Base-by-base conservation (phyloP, 2,888 invertebrate species). In the Scaptomyza flava region DNA sequence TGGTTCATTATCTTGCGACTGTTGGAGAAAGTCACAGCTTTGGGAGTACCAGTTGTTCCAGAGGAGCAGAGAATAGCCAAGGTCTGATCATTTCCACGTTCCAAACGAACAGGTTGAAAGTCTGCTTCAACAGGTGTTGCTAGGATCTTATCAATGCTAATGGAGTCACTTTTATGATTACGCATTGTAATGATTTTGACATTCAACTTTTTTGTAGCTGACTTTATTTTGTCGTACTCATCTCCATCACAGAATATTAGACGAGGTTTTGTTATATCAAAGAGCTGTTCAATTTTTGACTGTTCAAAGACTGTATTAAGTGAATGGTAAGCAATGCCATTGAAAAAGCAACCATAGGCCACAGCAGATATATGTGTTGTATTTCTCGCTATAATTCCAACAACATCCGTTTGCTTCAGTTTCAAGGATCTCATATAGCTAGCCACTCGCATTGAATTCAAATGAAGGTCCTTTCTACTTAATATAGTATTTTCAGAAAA, bases 1-100 rank as follows among this genome's bases (percentile, higher is more conserved):
- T 9, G 1, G 2, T 42, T 68, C 0, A 86, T 7, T 2, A 81
- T 48, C 20, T 67, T 79, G 2, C 34, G 71, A 48, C 69, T 82
- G 12, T 82, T 87, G 3, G 58, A 38, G 2, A 82, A 72, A 0
- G 79, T 89, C n/a, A 74, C 89, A 4, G 86, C 87, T 59, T 91
- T 91, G 1, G 91, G 89, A 0, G 51, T 50, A 0, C 91, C 90
- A 0, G 90, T 91, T 0, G 90, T 90, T 2, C 91, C 91, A 6
- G 91, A 90, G 0, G 91, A 87, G 43, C 90, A 89, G 0, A 91
- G 66, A 64, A 91, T 90, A 3, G 89, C 89, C 7, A 90, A 70
- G 0, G 81, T 84, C 59, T 90, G 89, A 50, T 88, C 71, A 11
- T 68, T 78, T 11, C 90, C 90, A 9, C 76, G 54, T 4, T 78